Conservation (phyloP, 2,113 vertebrate species). For the Phycodurus eques region DNA sequence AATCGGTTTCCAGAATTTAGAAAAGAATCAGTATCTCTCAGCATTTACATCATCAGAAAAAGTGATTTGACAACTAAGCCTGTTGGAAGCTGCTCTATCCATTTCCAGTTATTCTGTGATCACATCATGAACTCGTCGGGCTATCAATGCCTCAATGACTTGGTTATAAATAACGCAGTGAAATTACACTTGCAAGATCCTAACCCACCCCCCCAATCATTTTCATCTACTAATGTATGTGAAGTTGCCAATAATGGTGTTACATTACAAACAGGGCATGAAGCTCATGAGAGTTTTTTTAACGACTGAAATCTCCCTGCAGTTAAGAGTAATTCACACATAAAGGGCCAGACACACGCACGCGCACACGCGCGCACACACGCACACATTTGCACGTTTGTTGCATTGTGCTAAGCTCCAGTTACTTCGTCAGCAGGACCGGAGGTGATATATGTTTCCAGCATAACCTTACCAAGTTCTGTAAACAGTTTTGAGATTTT, state of each 20-base stretch:
- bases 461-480: too few relatives aligned
- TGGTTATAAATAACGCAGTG: constrained; percentile 65
- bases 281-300: constrained; percentile 44
- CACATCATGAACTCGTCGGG: constrained; percentile 48
- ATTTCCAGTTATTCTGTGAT: constrained; percentile 42
- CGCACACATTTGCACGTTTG: constrained; percentile 6
- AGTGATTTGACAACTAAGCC: constrained; percentile 29
- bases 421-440: too few relatives aligned
- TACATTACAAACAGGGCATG: constrained; percentile 61
- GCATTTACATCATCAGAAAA: constrained; percentile 42
- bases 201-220: constrained; percentile 51
- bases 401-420: too few relatives aligned
- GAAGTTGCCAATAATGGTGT: constrained; percentile 70
- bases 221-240: constrained; percentile 68
- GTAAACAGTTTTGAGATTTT: too few relatives aligned
- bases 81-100: constrained; percentile 20
- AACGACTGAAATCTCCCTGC: constrained; percentile 54
- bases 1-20: neutral
- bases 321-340: constrained; percentile 70
- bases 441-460: too few relatives aligned
- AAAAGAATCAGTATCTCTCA: neutral
- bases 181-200: constrained; percentile 56
- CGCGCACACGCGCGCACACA: constrained; percentile 20
- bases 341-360: constrained; percentile 24
- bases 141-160: constrained; percentile 53